phyloP scores from a whole-genome alignment of 2,888 invertebrate genomes.

The Sphinx pinastri region DNA sequence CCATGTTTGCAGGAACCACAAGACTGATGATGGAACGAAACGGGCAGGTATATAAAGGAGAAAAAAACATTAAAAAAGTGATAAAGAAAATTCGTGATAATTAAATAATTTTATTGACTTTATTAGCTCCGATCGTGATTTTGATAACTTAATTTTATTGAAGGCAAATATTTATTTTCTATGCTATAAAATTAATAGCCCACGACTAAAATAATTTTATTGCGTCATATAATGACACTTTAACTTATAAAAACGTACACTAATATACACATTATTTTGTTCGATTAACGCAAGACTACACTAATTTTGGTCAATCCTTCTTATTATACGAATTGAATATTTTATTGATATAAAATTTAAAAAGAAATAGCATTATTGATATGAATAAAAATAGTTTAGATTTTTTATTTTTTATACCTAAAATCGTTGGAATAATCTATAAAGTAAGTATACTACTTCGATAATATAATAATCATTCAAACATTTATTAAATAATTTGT shows the following conservation, averaged over 20 bases:
- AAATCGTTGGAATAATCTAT: too few species aligned
- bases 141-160: neutral
- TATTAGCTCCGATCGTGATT: constrained; percentile 1
- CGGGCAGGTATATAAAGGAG: constrained; percentile 9
- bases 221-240: too few species aligned
- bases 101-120: neutral
- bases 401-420: too few species aligned
- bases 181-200: neutral
- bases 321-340: too few species aligned
- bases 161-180: neutral
- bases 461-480: too few species aligned
- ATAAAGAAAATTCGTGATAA: constrained; percentile 10
- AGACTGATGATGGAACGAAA: constrained; percentile 34
- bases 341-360: too few species aligned
- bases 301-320: too few species aligned
- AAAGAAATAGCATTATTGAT: too few species aligned
- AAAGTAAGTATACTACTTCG: too few species aligned
- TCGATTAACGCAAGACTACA: too few species aligned
- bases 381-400: too few species aligned
- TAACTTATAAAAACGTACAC: neutral
- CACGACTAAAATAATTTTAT: neutral
- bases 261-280: too few species aligned
- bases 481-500: neutral
- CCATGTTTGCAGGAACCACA: constrained; percentile 38
- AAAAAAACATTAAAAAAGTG: constrained; percentile 3